phyloP scores from a whole-genome alignment of 1,140 invertebrate genomes.

The Sycophaga agraensis region DNA sequence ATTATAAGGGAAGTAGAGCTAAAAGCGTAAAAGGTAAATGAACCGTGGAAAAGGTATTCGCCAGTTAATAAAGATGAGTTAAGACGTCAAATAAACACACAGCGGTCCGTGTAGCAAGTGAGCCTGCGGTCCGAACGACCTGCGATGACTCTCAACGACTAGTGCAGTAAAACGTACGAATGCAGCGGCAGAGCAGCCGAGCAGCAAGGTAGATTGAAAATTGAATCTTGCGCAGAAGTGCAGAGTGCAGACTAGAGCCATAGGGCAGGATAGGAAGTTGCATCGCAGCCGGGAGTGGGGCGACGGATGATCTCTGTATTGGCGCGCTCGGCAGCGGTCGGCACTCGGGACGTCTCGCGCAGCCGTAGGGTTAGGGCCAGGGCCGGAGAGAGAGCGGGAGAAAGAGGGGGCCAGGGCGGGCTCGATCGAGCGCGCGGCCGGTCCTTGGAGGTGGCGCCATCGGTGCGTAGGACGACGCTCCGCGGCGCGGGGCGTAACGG shows the following conservation, averaged over 20 bases:
- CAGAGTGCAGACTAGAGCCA: too few relatives aligned
- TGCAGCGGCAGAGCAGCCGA: too few relatives aligned
- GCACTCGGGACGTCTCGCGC: not conserved
- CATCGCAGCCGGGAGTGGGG: too few relatives aligned
- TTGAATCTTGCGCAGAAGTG: too few relatives aligned
- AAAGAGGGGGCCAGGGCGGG: not conserved
- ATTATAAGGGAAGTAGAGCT: too few relatives aligned
- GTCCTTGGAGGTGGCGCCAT: constrained; percentile 41
- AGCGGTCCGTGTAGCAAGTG: not conserved
- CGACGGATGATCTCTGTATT: too few relatives aligned
- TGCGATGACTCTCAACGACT: not conserved
- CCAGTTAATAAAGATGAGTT: too few relatives aligned
- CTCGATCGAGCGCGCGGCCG: not conserved
- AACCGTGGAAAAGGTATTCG: too few relatives aligned
- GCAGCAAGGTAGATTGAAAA: too few relatives aligned
- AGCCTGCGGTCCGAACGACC: not conserved
- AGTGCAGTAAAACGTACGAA: not conserved
- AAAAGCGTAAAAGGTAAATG: too few relatives aligned
- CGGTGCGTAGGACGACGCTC: constrained; percentile 2
- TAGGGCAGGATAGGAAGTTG: too few relatives aligned
- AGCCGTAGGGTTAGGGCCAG: not conserved
- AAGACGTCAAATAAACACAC: not conserved
- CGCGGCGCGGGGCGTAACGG: too few relatives aligned
- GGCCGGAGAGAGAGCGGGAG: not conserved
- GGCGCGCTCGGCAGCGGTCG: not conserved